Percentiles rank a stretch among this genome's conserved stretches.
phyloP scores from a whole-genome alignment of 2,888 invertebrate genomes.

The Xylocampa areola region DNA sequence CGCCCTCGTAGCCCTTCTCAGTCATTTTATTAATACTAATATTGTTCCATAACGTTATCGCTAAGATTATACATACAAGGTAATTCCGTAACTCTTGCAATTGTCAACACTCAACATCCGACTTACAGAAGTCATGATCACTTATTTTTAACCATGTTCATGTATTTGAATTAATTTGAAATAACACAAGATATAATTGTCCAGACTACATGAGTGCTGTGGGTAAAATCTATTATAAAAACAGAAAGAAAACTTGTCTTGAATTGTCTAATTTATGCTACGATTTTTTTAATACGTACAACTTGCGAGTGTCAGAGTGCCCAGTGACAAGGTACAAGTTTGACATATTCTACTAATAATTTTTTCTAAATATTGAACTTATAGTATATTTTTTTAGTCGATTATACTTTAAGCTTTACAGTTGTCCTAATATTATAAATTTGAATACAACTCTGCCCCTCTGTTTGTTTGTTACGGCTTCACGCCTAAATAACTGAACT shows the following conservation, averaged over 20 bases:
- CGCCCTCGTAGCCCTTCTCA: constrained; percentile 80
- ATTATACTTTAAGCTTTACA: no score
- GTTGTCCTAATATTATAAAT: no score
- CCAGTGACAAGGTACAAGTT: no score
- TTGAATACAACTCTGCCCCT: no score
- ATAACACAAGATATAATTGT: constrained; percentile 24
- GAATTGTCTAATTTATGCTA: no score
- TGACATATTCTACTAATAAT: no score
- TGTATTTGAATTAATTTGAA: constrained; percentile 25
- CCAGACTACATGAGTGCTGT: constrained; percentile 42
- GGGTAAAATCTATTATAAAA: constrained; percentile 44
- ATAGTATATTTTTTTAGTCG: no score
- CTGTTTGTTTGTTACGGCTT: no score
- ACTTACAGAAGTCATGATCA: constrained; percentile 39
- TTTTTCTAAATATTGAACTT: no score
- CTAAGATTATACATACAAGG: constrained; percentile 45
- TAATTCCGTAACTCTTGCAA: constrained; percentile 48
- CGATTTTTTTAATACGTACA: no score
- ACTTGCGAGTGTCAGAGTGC: no score
- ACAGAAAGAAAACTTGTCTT: constrained; percentile 53
- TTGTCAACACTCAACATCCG: constrained; percentile 59
- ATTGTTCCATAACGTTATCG: constrained; percentile 64
- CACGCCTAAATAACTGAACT: no score
- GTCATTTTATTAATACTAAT: constrained; percentile 74
- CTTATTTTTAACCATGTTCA: constrained; percentile 54